phyloP scores from a whole-genome alignment of 1,140 invertebrate genomes.

The Dryas iulia region DNA sequence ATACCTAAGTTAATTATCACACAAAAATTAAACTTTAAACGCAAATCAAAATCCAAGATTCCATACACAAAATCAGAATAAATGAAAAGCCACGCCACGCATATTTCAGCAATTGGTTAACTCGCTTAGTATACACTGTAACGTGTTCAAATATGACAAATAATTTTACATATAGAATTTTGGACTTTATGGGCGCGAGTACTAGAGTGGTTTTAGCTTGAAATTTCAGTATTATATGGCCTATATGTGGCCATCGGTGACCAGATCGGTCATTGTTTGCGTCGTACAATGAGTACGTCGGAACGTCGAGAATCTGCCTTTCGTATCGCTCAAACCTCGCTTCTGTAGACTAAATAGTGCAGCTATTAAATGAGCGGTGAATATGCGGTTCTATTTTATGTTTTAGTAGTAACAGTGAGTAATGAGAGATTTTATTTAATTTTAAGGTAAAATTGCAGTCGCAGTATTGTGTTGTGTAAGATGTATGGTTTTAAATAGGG shows the following conservation, averaged over 20 bases:
- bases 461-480: too few relatives aligned
- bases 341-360: slow-evolving; percentile 5
- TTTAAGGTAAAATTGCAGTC: too few relatives aligned
- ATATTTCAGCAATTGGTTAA: slow-evolving; percentile 28
- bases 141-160: slow-evolving; percentile 14
- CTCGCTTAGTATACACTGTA: slow-evolving; percentile 20
- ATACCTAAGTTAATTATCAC: too few relatives aligned
- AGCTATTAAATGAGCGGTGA: neutral
- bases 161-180: neutral
- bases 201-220: neutral
- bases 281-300: slow-evolving; percentile 37
- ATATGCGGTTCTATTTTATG: neutral
- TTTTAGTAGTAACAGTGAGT: too few relatives aligned
- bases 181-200: neutral
- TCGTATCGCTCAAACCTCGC: slow-evolving; percentile 38
- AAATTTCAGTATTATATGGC: slow-evolving; percentile 6
- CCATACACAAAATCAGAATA: slow-evolving; percentile 17
- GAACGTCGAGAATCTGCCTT: slow-evolving; percentile 38
- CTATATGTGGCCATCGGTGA: slow-evolving; percentile 23
- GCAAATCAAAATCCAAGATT: neutral
- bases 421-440: too few relatives aligned
- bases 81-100: slow-evolving; percentile 22
- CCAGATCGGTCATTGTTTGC: slow-evolving; percentile 40
- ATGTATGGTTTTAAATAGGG: too few relatives aligned
- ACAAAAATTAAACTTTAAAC: neutral